phyloP scores from a whole-genome alignment of 2,888 invertebrate genomes.

The Halictus ligatus region DNA sequence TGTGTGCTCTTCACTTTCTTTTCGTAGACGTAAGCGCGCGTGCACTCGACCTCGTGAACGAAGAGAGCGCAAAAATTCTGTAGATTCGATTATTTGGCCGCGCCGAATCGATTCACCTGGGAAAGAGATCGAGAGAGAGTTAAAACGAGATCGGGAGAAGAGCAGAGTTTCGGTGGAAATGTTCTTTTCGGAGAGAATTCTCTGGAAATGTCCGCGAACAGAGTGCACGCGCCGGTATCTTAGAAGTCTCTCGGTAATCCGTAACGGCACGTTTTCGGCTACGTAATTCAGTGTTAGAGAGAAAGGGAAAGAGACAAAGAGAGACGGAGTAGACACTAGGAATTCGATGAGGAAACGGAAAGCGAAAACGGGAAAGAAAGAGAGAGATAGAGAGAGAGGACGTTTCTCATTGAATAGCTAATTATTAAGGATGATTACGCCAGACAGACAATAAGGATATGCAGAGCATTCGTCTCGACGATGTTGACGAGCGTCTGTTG shows the following conservation, averaged over 20 bases:
- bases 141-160: background rate
- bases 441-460: constrained; percentile 67
- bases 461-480: constrained; percentile 35
- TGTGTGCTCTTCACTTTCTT: constrained; percentile 30
- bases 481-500: constrained; percentile 19
- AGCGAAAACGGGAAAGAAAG: background rate
- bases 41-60: constrained; percentile 14
- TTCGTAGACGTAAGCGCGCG: constrained; percentile 48
- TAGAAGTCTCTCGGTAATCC: constrained; percentile 47
- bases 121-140: background rate
- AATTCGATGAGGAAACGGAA: background rate
- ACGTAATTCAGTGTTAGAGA: constrained; percentile 47
- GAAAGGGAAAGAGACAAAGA: background rate
- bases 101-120: background rate
- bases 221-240: constrained; percentile 44
- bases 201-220: background rate
- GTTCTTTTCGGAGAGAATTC: too few species aligned
- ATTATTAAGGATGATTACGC: constrained; percentile 46
- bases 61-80: constrained; percentile 13
- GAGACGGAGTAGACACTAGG: background rate
- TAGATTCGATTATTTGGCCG: background rate
- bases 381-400: background rate
- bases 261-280: constrained; percentile 34
- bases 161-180: too few species aligned
- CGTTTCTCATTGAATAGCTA: constrained; percentile 20